Conservation (phyloP, 1,140 invertebrate genomes). For the Parasteatoda tepidariorum region DNA sequence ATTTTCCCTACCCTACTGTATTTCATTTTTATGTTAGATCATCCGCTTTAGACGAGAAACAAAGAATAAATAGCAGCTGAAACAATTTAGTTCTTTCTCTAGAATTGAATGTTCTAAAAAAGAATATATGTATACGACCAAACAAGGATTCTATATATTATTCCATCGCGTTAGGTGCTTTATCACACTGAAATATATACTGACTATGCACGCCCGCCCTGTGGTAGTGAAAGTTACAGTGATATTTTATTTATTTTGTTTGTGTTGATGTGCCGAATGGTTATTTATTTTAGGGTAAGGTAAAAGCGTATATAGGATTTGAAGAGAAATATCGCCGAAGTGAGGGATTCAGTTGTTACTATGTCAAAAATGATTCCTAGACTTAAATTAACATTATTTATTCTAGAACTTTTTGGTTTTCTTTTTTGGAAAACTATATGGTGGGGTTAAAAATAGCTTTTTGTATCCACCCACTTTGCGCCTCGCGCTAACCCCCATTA, state of each 20-base stretch:
- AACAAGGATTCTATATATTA: conserved; percentile 33
- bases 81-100: conserved; percentile 22
- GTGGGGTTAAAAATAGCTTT: too few species aligned
- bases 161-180: conserved; percentile 14
- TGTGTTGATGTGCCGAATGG: background rate
- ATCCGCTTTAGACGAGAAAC: background rate
- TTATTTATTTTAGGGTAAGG: background rate
- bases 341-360: too few species aligned
- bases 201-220: conserved; percentile 1
- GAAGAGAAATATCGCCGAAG: too few species aligned
- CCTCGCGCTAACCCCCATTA: too few species aligned
- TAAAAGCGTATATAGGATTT: background rate
- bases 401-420: too few species aligned
- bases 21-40: conserved; percentile 19
- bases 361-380: too few species aligned
- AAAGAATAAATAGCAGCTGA: background rate
- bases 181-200: conserved; percentile 28
- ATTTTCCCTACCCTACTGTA: background rate
- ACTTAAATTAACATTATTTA: too few species aligned
- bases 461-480: too few species aligned
- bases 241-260: conserved; percentile 16
- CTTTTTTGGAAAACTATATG: too few species aligned
- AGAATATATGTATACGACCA: conserved; percentile 3
- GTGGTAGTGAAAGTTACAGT: background rate
- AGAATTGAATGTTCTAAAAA: conserved; percentile 9